Evolutionary conservation across 2,113 vertebrate species (phyloP).

Genomic region (Notiomystis cincta): DNA sequence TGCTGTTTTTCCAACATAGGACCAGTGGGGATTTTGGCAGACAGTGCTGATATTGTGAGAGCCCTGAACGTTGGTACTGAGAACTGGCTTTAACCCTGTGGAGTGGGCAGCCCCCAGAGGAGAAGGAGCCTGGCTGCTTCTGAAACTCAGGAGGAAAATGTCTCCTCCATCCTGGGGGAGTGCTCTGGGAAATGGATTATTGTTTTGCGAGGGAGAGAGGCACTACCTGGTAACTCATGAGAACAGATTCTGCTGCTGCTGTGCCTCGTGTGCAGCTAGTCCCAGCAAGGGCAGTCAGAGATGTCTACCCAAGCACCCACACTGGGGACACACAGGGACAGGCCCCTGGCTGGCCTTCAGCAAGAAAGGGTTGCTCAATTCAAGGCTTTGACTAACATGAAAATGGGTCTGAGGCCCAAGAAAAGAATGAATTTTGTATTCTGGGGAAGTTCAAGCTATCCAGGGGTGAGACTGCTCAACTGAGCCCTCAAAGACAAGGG

Average conservation of each 20-base stretch:
- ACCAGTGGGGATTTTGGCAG: neutral
- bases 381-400: rapidly evolving
- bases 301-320: neutral
- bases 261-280: neutral
- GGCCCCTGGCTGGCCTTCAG: neutral
- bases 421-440: neutral
- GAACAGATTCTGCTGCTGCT: neutral
- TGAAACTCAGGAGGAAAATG: neutral
- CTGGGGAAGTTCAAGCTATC: neutral
- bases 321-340: neutral
- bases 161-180: rapidly evolving
- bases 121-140: neutral
- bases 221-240: rapidly evolving
- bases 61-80: neutral
- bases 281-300: neutral
- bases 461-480: neutral
- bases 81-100: neutral
- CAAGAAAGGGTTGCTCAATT: neutral
- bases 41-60: neutral
- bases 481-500: neutral
- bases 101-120: neutral
- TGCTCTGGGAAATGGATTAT: neutral
- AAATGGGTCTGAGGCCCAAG: neutral
- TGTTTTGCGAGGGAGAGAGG: neutral
- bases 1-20: neutral